Evolutionary conservation across 1,140 invertebrate species (phyloP).

Genomic region (Cherax destructor): DNA sequence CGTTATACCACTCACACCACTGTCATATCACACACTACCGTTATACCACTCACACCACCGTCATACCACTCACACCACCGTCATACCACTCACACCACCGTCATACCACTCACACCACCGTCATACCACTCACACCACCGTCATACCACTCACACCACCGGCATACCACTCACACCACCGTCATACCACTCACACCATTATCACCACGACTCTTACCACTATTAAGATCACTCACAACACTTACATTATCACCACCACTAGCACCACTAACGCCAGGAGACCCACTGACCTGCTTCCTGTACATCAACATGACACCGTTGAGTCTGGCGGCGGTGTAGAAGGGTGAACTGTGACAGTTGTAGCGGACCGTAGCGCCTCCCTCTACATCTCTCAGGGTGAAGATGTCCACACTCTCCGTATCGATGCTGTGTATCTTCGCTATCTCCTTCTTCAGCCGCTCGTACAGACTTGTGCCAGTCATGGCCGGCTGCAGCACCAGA

Average conservation of each 20-base stretch:
- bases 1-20: no score
- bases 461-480: slow-evolving; percentile 59
- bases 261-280: not conserved
- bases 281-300: slow-evolving; percentile 79
- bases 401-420: slow-evolving; percentile 93
- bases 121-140: no score
- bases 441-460: slow-evolving; percentile 38
- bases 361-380: slow-evolving; percentile 90
- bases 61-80: no score
- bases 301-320: slow-evolving; percentile 94
- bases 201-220: no score
- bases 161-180: no score
- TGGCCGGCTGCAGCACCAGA: not conserved
- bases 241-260: not conserved
- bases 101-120: no score
- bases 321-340: slow-evolving; percentile 95
- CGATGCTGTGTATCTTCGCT: slow-evolving; percentile 72
- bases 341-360: slow-evolving; percentile 95
- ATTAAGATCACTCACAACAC: no score
- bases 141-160: no score
- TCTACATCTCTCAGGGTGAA: slow-evolving; percentile 87
- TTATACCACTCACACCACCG: no score
- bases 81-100: no score
- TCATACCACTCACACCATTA: no score
- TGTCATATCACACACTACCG: no score